Percentiles rank a stretch among this genome's conserved stretches.
phyloP scores from a whole-genome alignment of 2,888 invertebrate species.

The Tachina grossa region DNA sequence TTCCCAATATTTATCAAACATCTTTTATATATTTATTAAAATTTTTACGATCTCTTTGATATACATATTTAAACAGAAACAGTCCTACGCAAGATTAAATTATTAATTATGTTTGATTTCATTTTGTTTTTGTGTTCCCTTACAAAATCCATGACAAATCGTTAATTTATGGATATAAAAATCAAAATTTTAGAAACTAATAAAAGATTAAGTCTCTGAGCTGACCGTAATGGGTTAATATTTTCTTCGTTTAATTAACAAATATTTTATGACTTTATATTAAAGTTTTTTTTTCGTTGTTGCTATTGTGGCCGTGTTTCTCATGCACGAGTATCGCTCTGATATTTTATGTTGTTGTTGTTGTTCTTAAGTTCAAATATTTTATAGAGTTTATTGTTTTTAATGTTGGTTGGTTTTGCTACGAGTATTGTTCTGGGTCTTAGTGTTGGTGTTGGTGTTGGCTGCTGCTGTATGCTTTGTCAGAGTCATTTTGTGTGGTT shows the following conservation, averaged over 20 bases:
- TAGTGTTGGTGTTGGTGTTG: conserved; percentile 42
- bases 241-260: conserved; percentile 57
- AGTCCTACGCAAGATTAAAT: conserved; percentile 23
- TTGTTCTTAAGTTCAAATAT: conserved; percentile 45
- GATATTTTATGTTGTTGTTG: background rate
- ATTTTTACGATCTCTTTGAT: conserved; percentile 24
- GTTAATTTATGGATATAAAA: conserved; percentile 37
- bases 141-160: conserved; percentile 33
- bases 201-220: conserved; percentile 26
- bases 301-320: conserved; percentile 12
- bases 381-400: conserved; percentile 53
- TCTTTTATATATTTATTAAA: background rate
- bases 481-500: conserved; percentile 26
- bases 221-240: conserved; percentile 42
- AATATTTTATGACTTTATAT: conserved; percentile 57
- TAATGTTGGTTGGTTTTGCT: conserved; percentile 29
- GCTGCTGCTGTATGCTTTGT: conserved; percentile 33
- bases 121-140: background rate
- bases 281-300: conserved; percentile 17
- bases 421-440: conserved; percentile 1
- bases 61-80: background rate
- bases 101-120: conserved; percentile 2
- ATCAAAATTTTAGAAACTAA: background rate
- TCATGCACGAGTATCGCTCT: conserved; percentile 1
- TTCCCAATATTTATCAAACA: background rate